These are phyloP conservation scores for Paguma larvata DNA, from an alignment of 2,797 vertebrate species.

Conservation along the genomic window DNA sequence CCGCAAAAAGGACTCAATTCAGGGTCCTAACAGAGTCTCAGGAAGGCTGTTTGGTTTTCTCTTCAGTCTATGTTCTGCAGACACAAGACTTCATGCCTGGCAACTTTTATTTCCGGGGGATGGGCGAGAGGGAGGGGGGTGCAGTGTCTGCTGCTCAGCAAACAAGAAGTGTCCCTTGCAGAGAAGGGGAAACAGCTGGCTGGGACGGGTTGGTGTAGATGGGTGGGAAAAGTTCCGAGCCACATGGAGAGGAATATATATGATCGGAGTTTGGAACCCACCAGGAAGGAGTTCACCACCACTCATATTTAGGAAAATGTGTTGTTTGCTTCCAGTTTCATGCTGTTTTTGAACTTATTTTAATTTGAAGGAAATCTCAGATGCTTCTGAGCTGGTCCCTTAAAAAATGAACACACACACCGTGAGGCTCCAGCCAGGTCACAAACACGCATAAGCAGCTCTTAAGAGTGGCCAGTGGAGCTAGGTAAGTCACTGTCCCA, in stretches of 20 bases:
- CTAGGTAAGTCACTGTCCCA: background rate
- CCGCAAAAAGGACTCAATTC: background rate
- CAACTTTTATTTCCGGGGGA: background rate
- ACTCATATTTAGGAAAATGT: background rate
- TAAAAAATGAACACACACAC: background rate
- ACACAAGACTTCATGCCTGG: background rate
- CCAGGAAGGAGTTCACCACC: background rate
- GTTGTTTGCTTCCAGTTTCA: background rate
- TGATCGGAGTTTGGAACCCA: background rate
- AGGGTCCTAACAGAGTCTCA: background rate
- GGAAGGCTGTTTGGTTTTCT: conserved; percentile 29
- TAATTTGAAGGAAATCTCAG: background rate
- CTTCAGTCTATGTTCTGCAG: background rate
- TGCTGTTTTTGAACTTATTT: background rate
- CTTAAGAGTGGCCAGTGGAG: background rate
- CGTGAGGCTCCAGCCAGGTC: background rate
- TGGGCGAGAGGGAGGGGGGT: background rate
- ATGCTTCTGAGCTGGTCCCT: background rate
- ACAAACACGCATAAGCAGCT: background rate
- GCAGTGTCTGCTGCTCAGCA: background rate
- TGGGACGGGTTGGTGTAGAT: background rate
- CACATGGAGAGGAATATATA: background rate
- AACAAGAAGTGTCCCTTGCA: background rate
- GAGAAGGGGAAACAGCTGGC: background rate
- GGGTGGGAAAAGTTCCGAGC: background rate